phyloP scores from a whole-genome alignment of 2,888 invertebrate genomes.

The Microdon myrmicae region DNA sequence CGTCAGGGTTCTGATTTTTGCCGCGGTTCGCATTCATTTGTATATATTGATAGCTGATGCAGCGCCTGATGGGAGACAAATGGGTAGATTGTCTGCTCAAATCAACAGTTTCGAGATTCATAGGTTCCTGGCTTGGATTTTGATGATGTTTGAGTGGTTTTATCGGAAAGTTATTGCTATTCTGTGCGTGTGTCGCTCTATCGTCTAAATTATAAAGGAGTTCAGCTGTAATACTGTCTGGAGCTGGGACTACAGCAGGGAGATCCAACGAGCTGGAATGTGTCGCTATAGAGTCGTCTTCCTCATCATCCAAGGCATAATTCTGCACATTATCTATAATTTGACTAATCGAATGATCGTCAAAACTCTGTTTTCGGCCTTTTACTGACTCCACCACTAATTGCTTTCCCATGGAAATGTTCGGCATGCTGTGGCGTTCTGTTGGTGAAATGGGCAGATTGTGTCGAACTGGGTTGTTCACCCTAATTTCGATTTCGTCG shows the following conservation, averaged over 20 bases:
- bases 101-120: neutral
- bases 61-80: conserved; percentile 65
- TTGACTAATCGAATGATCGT: conserved; percentile 40
- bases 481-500: conserved; percentile 70
- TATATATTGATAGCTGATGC: conserved; percentile 69
- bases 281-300: conserved; percentile 64
- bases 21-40: conserved; percentile 55
- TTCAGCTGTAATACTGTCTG: conserved; percentile 70
- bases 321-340: conserved; percentile 10
- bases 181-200: conserved; percentile 49
- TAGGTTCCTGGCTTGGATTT: conserved; percentile 24
- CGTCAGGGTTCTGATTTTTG: conserved; percentile 28
- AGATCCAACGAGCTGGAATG: conserved; percentile 72
- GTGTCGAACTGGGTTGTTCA: conserved; percentile 36
- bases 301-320: conserved; percentile 25
- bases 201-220: conserved; percentile 68
- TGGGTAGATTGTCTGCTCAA: conserved; percentile 16
- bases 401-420: conserved; percentile 70
- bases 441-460: conserved; percentile 58
- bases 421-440: conserved; percentile 76
- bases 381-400: conserved; percentile 70
- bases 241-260: conserved; percentile 68
- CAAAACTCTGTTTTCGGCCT: conserved; percentile 60
- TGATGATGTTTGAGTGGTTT: conserved; percentile 67
- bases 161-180: conserved; percentile 57